phyloP scores from a whole-genome alignment of 2,888 invertebrate species.

The Habroteleia sp. region DNA sequence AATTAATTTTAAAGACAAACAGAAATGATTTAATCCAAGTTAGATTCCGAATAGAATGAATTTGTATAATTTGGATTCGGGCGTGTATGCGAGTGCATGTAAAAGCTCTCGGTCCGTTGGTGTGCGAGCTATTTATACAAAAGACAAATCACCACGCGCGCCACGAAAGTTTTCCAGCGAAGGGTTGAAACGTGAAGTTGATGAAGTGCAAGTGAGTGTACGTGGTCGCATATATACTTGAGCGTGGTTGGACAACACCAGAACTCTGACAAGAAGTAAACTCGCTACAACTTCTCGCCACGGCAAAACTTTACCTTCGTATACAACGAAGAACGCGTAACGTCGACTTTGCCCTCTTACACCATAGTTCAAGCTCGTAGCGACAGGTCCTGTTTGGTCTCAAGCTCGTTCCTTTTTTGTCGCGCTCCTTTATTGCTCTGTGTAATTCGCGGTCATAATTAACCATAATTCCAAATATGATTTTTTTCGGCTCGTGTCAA shows the following conservation, averaged over 20 bases:
- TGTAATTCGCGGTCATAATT: conserved; percentile 1
- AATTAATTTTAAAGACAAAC: no score
- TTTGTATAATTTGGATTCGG: conserved; percentile 23
- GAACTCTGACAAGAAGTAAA: conserved; percentile 55
- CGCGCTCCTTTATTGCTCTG: conserved; percentile 10
- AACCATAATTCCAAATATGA: background rate
- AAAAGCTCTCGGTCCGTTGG: conserved; percentile 13
- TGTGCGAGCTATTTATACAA: conserved; percentile 41
- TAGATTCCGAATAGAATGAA: conserved; percentile 9
- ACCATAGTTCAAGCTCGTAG: conserved; percentile 27
- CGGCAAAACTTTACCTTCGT: conserved; percentile 41
- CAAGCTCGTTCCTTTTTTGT: conserved; percentile 8
- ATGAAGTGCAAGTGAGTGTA: conserved; percentile 51
- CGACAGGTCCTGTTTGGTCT: conserved; percentile 31
- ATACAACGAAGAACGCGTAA: conserved; percentile 42
- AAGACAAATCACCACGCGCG: conserved; percentile 46
- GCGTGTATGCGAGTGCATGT: conserved; percentile 13
- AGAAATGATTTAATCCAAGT: conserved; percentile 18
- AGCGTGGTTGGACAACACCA: conserved; percentile 47
- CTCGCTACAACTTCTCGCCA: conserved; percentile 49
- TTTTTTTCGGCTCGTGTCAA: conserved; percentile 8
- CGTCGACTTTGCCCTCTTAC: conserved; percentile 36
- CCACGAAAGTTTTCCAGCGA: conserved; percentile 39
- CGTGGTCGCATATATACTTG: conserved; percentile 50
- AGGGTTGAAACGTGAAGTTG: conserved; percentile 48